Evolutionary conservation across 2,888 invertebrate species (phyloP).

Genomic region (Pseudococcus viburni): DNA sequence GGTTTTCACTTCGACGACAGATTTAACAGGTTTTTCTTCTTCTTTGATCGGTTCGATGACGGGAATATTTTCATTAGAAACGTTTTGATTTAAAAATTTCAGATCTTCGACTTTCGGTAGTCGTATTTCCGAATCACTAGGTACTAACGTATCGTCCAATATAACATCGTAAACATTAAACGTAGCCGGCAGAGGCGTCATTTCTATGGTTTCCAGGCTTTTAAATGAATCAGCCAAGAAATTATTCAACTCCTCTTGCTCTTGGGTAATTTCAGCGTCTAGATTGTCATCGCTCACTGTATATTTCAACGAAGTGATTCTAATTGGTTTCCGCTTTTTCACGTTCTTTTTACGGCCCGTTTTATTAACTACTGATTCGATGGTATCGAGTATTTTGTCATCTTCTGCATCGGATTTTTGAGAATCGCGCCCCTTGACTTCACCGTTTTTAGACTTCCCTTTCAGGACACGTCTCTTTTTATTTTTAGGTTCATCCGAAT

Average conservation of each 20-base stretch:
- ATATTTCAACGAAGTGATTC: not conserved
- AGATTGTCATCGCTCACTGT: not conserved
- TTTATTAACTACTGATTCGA: not conserved
- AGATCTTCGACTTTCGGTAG: not conserved
- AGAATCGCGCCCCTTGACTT: not conserved
- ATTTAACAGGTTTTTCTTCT: not conserved
- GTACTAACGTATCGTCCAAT: not conserved
- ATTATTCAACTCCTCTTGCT: not conserved
- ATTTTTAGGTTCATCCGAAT: not conserved
- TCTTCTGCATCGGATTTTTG: not conserved
- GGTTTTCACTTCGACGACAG: not conserved
- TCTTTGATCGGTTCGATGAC: not conserved
- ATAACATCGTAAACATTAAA: slow-evolving; percentile 20
- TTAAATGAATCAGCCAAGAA: not conserved
- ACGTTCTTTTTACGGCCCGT: not conserved
- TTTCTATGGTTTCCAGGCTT: not conserved
- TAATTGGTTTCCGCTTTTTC: not conserved
- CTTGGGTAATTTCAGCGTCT: not conserved
- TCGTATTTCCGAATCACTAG: not conserved
- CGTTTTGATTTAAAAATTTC: not conserved
- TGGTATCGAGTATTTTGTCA: not conserved
- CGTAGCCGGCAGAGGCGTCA: not conserved
- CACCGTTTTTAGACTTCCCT: not conserved
- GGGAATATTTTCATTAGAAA: not conserved
- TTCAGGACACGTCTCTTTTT: slow-evolving; percentile 20